Conservation (phyloP, 2,797 vertebrate species). For the Periparus ater region DNA sequence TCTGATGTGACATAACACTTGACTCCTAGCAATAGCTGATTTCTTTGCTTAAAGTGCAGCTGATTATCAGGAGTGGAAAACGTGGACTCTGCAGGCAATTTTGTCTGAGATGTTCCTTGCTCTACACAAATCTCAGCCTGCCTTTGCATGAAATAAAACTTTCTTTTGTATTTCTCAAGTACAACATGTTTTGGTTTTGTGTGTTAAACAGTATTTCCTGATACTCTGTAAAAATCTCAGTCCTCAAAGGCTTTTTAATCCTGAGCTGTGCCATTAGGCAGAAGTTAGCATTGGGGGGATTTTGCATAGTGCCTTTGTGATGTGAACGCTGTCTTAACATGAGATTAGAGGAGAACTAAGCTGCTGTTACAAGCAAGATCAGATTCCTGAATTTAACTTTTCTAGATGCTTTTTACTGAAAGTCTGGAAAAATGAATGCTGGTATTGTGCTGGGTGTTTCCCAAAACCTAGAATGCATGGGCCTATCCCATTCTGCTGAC, state of each 20-base stretch:
- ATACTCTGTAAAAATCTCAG: not conserved
- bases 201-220: not conserved
- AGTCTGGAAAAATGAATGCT: not conserved
- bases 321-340: rapidly evolving
- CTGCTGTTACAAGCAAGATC: not conserved
- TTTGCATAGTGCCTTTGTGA: not conserved
- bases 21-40: not conserved
- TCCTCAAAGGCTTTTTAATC: not conserved
- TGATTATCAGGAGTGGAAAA: not conserved
- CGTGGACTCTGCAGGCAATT: not conserved
- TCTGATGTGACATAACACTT: not conserved
- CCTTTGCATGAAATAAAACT: not conserved
- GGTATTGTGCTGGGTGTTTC: not conserved
- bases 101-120: not conserved
- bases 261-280: not conserved
- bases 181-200: not conserved
- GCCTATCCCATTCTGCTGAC: not conserved
- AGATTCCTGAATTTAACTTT: not conserved
- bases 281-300: not conserved
- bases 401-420: not conserved
- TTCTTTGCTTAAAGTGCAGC: not conserved
- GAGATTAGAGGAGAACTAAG: not conserved
- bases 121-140: not conserved
- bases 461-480: not conserved
- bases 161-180: not conserved